These are phyloP conservation scores for Orthosia gracilis DNA, from an alignment of 2,888 invertebrate genomes.

Conservation along the genomic window DNA sequence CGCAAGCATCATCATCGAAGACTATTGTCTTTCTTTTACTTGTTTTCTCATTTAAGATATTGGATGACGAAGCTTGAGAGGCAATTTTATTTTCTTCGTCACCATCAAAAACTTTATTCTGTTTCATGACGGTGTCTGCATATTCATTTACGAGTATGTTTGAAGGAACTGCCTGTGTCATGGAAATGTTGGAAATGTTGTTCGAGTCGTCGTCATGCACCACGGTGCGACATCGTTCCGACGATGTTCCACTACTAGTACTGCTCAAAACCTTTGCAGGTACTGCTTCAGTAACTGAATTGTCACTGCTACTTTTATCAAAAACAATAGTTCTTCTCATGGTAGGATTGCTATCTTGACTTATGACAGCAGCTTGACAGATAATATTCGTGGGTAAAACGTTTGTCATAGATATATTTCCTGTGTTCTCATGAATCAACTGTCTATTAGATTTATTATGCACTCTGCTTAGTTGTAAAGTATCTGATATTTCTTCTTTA, in stretches of 20 bases:
- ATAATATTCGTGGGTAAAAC: slow-evolving; percentile 66
- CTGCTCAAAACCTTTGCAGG: slow-evolving; percentile 33
- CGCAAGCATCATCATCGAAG: slow-evolving; percentile 57
- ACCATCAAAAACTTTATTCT: slow-evolving; percentile 40
- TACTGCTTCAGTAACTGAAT: slow-evolving; percentile 60
- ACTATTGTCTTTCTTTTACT: slow-evolving; percentile 59
- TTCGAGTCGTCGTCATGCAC: slow-evolving; percentile 36
- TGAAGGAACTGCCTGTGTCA: slow-evolving; percentile 58
- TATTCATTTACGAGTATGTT: slow-evolving; percentile 43
- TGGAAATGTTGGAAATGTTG: slow-evolving; percentile 61
- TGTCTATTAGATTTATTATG: slow-evolving; percentile 46
- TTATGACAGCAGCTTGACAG: background rate
- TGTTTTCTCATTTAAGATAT: slow-evolving; percentile 42
- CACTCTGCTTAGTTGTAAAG: slow-evolving; percentile 31
- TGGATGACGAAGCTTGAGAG: slow-evolving; percentile 70
- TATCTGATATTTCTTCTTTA: slow-evolving; percentile 44
- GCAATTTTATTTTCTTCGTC: slow-evolving; percentile 70
- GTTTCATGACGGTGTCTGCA: background rate
- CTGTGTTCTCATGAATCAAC: slow-evolving; percentile 61
- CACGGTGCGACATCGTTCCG: slow-evolving; percentile 28
- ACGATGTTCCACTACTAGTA: background rate
- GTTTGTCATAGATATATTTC: slow-evolving; percentile 73
- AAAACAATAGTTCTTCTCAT: slow-evolving; percentile 68
- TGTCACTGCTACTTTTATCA: slow-evolving; percentile 65
- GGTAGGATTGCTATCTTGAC: slow-evolving; percentile 31